phyloP scores from a whole-genome alignment of 2,888 invertebrate species.

The Uropetala carovei region DNA sequence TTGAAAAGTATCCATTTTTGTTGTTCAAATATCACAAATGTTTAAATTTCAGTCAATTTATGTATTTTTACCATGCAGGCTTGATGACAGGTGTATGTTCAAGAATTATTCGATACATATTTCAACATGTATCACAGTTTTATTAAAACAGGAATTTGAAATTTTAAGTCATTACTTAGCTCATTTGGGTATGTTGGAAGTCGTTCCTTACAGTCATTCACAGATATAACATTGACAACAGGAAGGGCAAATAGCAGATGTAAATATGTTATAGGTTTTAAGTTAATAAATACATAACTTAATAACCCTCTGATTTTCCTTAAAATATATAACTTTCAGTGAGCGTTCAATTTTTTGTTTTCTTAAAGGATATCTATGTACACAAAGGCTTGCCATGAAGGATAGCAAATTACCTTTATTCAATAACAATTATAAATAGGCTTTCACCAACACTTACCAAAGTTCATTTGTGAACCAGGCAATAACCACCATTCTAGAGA shows the following conservation, averaged over 20 bases:
- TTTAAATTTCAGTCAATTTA: slow-evolving; percentile 41
- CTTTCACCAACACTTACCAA: slow-evolving; percentile 60
- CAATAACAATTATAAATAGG: slow-evolving; percentile 61
- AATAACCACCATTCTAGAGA: slow-evolving; percentile 59
- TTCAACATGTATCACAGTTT: slow-evolving; percentile 63
- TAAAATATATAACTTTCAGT: slow-evolving; percentile 61
- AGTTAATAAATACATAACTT: slow-evolving; percentile 47
- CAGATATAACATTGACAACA: slow-evolving; percentile 59
- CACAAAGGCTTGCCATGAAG: slow-evolving; percentile 33
- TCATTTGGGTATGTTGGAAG: slow-evolving; percentile 23
- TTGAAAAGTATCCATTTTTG: not conserved
- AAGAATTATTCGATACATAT: slow-evolving; percentile 56
- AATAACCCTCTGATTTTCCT: slow-evolving; percentile 53
- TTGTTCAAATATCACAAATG: slow-evolving; percentile 55
- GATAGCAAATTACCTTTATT: slow-evolving; percentile 32
- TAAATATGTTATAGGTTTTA: slow-evolving; percentile 43
- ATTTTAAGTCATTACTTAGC: slow-evolving; percentile 37
- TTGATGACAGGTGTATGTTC: slow-evolving; percentile 41
- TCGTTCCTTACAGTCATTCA: slow-evolving; percentile 56
- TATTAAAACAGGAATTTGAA: slow-evolving; percentile 25
- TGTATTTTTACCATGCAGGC: slow-evolving; percentile 51
- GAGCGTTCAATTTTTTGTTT: slow-evolving; percentile 56
- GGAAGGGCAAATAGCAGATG: slow-evolving; percentile 61
- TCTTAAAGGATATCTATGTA: slow-evolving; percentile 54
- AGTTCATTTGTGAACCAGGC: slow-evolving; percentile 40